A percentile compares a stretch with the other conserved stretches of the same genome.
These are phyloP conservation scores for Chrysina gloriosa DNA, from an alignment of 2,888 invertebrate genomes.

Conservation along the genomic window DNA sequence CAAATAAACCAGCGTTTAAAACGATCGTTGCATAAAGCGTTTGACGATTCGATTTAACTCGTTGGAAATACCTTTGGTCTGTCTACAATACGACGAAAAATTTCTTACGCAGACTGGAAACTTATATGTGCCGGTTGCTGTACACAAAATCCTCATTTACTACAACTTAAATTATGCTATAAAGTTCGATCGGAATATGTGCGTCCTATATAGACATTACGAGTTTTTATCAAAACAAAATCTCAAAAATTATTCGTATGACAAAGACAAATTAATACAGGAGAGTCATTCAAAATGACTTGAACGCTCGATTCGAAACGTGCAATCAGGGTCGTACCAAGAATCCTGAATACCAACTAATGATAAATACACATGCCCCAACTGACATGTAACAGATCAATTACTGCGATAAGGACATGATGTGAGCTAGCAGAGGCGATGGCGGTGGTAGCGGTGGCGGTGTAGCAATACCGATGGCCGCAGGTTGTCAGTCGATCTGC, in stretches of 20 bases:
- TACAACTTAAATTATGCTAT: too few relatives aligned
- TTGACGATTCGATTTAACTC: too few relatives aligned
- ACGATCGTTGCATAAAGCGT: too few relatives aligned
- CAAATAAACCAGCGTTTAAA: too few relatives aligned
- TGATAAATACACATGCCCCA: constrained; percentile 39
- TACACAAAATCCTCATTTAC: too few relatives aligned
- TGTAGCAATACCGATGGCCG: constrained; percentile 14
- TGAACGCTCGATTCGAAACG: constrained; percentile 14
- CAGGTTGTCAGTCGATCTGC: not conserved
- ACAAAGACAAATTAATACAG: constrained; percentile 12
- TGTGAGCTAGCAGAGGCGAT: constrained; percentile 13
- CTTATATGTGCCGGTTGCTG: too few relatives aligned
- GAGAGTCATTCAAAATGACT: constrained; percentile 14
- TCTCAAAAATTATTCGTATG: constrained; percentile 14
- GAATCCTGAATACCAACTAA: constrained; percentile 38
- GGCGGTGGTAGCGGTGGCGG: not conserved
- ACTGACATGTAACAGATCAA: constrained; percentile 42
- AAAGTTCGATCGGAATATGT: not conserved
- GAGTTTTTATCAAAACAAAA: not conserved
- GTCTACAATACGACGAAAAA: too few relatives aligned
- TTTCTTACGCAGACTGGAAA: too few relatives aligned
- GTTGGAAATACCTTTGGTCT: too few relatives aligned
- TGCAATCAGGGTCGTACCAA: constrained; percentile 20
- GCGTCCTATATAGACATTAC: not conserved
- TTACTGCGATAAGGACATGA: constrained; percentile 43